Conservation (phyloP, 2,113 vertebrate species). For the Paraplagusia blochii region DNA sequence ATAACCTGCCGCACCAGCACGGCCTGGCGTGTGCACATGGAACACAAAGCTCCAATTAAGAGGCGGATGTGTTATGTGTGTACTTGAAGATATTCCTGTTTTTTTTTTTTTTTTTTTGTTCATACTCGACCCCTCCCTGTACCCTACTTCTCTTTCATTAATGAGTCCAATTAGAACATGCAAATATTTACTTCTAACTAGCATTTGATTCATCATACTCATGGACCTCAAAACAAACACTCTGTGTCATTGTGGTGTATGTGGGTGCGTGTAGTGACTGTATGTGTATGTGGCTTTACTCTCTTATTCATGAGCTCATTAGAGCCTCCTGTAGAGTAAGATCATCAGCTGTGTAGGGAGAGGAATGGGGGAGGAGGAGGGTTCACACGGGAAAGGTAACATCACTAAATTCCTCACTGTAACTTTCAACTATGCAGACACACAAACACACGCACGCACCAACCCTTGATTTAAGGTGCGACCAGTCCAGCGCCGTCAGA, state of each 20-base stretch:
- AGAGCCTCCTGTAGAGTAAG: conserved; percentile 59
- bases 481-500: conserved; percentile 64
- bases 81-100: conserved; percentile 61
- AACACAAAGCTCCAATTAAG: conserved; percentile 71
- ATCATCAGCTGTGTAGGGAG: conserved; percentile 56
- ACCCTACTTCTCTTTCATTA: conserved; percentile 63
- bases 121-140: conserved; percentile 14
- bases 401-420: conserved; percentile 30
- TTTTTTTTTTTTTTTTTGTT: conserved; percentile 18
- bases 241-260: conserved; percentile 26
- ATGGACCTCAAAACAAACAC: conserved; percentile 63
- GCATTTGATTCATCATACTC: conserved; percentile 69
- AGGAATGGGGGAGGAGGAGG: conserved; percentile 49
- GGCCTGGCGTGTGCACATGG: conserved; percentile 30
- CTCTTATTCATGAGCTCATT: conserved; percentile 57
- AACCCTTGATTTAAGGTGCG: conserved; percentile 63
- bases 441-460: conserved; percentile 45
- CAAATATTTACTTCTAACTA: conserved; percentile 75
- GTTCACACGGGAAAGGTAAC: no score
- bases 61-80: conserved; percentile 57
- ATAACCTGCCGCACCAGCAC: conserved; percentile 36
- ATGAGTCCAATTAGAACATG: conserved; percentile 76
- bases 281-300: conserved; percentile 11
- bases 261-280: neutral
- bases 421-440: conserved; percentile 22